phyloP scores from a whole-genome alignment of 2,113 vertebrate species.

The Chascanopsetta lugubris region DNA sequence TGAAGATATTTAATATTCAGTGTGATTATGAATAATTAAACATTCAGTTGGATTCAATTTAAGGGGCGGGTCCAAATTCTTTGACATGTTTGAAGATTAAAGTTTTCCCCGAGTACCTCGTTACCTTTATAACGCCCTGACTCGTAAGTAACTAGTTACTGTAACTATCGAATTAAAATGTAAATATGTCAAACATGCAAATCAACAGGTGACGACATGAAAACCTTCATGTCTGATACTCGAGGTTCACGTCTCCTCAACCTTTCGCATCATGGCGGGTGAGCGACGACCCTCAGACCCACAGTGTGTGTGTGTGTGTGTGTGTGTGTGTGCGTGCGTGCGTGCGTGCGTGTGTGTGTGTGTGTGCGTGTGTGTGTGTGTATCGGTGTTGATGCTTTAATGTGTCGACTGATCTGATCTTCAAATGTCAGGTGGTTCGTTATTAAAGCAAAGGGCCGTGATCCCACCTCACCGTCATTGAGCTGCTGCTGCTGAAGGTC shows the following conservation, averaged over 20 bases:
- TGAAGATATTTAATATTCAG: no score
- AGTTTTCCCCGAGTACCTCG: background rate
- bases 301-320: constrained; percentile 2
- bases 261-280: no score
- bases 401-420: constrained; percentile 53
- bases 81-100: no score
- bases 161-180: background rate
- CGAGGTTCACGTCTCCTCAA: no score
- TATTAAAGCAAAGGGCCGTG: constrained; percentile 51
- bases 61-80: no score
- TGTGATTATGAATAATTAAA: no score
- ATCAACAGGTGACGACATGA: background rate
- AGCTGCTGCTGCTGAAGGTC: constrained; percentile 63
- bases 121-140: no score
- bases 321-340: background rate
- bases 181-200: constrained; percentile 7
- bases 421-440: constrained; percentile 73
- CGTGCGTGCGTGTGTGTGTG: background rate
- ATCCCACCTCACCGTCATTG: constrained; percentile 64
- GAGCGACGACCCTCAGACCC: background rate
- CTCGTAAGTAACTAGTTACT: background rate
- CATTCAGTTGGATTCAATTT: no score
- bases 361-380: background rate
- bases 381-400: constrained; percentile 40
- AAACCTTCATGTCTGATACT: background rate